These are phyloP conservation scores for Philonicus albiceps DNA, from an alignment of 2,888 invertebrate genomes.

Conservation along the genomic window DNA sequence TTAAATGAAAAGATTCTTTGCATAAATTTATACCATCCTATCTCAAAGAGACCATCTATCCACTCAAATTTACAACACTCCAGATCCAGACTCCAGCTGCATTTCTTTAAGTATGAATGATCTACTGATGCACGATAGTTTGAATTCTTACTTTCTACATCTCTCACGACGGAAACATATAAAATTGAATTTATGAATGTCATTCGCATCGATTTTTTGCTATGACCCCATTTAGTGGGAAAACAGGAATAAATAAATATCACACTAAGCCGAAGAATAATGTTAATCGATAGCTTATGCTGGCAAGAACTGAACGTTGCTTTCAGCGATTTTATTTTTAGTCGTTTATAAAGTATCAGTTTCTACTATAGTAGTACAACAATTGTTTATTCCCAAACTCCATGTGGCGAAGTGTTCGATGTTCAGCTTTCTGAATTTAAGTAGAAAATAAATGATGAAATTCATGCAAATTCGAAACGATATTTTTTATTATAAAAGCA, in stretches of 20 bases:
- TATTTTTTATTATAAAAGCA: too few relatives aligned
- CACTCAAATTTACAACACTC: neutral
- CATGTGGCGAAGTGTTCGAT: neutral
- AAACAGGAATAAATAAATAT: neutral
- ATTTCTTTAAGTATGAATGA: neutral
- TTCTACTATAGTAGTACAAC: neutral
- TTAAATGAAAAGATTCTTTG: neutral
- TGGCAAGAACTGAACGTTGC: neutral
- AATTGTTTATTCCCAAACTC: neutral
- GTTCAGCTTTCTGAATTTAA: neutral
- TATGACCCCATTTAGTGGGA: neutral
- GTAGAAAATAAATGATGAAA: neutral
- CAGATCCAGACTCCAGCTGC: neutral
- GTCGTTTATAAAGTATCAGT: neutral
- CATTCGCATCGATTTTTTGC: neutral
- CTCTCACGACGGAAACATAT: neutral
- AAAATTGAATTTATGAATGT: neutral
- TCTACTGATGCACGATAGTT: neutral
- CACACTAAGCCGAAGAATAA: neutral
- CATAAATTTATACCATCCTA: neutral
- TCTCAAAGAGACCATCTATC: neutral
- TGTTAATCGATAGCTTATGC: neutral
- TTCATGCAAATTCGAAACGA: too few relatives aligned
- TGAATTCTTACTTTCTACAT: neutral
- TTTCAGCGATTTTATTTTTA: neutral